Base-by-base conservation (phyloP, 2,888 invertebrate genomes). In the Ischnura elegans region DNA sequence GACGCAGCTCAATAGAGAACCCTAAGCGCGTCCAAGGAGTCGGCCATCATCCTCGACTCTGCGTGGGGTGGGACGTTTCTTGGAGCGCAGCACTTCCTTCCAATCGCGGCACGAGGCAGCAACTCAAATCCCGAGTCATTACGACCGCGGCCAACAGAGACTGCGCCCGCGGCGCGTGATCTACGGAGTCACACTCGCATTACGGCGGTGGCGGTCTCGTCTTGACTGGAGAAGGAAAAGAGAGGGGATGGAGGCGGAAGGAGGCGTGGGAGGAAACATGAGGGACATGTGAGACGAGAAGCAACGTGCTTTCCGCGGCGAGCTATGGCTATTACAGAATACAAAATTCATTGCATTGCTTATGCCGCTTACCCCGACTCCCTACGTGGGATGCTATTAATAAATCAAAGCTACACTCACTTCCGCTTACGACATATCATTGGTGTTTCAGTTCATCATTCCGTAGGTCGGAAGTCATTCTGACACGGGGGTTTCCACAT, bases 1-100 rank as follows among this genome's bases (percentile, higher is more conserved):
- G 36, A 76, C 76, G 76, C 76, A 76, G 76, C 76, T 76, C 76
- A 36, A 76, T 76, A 76, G 36, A 51, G 36, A 66, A 66, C 66
- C 76, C 76, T 76, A 36, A 29, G 76, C 76, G 29, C 76, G 4
- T 76, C 76, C 76, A 76, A 76, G 76, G 25, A 76, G 76, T 76
- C 76, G 16, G 21, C 76, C 76, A 29, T 76, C 76, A 76, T 76
- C 76, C 76, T 10, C 29, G 76, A 13, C 76, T 21, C 76, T 13
- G 76, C 76, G 76, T 76, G 76, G 76, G 76, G 76, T 29, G 51
- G 51, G 47, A 13, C 47, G 47, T 13, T 5, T 66, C 66, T 76
- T 36, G 76, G 36, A 76, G n/a, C 36, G 76, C 76, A 76, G 76
- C 76, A 76, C 36, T 76, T 76, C 76, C 76, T 76, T 36, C 76